phyloP scores from a whole-genome alignment of 1,140 invertebrate genomes.

The Drosophila mayri region DNA sequence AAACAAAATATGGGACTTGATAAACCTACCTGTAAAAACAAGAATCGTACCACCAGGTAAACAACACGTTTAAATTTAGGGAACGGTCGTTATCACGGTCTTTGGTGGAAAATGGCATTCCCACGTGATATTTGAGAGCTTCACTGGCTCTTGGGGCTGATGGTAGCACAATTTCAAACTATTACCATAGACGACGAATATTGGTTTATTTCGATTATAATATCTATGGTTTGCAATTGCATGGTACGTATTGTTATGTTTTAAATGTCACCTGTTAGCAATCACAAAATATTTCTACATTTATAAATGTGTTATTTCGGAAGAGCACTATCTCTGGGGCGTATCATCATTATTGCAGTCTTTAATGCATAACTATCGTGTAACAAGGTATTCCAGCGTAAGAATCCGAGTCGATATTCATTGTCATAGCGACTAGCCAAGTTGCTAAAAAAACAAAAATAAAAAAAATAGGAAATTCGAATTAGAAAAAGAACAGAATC shows the following conservation, averaged over 20 bases:
- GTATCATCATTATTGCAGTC: conserved; percentile 1
- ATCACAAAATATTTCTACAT: no score
- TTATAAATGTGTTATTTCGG: not conserved
- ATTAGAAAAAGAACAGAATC: not conserved
- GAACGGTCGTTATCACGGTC: not conserved
- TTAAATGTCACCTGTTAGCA: no score
- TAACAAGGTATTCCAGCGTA: not conserved
- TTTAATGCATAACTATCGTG: not conserved
- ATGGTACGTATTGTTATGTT: no score
- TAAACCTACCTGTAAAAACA: not conserved
- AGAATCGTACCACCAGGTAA: not conserved
- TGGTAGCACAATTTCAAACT: no score
- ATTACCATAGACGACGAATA: no score
- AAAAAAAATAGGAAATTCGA: not conserved
- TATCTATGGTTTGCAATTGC: no score
- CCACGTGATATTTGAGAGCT: not conserved
- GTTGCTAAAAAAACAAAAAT: not conserved
- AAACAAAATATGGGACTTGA: not conserved
- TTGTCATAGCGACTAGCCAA: not conserved
- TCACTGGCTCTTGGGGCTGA: not conserved
- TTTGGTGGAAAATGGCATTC: conserved; percentile 6
- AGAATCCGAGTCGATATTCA: not conserved
- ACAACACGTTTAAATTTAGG: fast-evolving
- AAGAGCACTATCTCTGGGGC: not conserved
- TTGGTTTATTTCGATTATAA: no score